A percentile compares a stretch with the other conserved stretches of the same genome.
These are phyloP conservation scores for Allacma fusca DNA, from an alignment of 2,888 invertebrate species.

Conservation along the genomic window DNA sequence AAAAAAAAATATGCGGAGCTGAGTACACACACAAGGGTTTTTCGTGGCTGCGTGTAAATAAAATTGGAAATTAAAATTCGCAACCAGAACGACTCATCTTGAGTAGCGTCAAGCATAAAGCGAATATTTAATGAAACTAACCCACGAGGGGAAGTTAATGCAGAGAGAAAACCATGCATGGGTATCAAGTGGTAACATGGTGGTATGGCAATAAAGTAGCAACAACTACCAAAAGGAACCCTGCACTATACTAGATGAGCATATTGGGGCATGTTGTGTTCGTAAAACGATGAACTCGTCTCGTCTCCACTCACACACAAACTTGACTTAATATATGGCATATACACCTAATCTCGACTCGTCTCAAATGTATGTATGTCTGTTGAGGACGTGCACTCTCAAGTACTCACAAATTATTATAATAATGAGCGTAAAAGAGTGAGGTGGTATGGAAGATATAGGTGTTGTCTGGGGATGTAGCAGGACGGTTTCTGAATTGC, in stretches of 20 bases:
- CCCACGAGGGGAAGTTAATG: background rate
- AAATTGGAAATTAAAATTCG: constrained; percentile 7
- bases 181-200: background rate
- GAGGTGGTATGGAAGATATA: background rate
- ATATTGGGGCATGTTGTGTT: constrained; percentile 21
- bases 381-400: background rate
- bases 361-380: background rate
- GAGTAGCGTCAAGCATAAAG: background rate
- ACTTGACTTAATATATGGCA: too few species aligned
- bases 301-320: background rate
- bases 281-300: constrained; percentile 10
- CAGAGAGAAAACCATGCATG: constrained; percentile 1
- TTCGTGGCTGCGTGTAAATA: background rate
- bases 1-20: too few species aligned
- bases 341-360: too few species aligned
- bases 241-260: background rate
- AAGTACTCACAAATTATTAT: background rate
- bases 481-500: constrained; percentile 11
- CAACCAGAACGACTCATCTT: constrained; percentile 1
- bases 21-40: too few species aligned
- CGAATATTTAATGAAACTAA: constrained; percentile 6
- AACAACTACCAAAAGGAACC: background rate
- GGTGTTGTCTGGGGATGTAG: background rate
- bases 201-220: background rate
- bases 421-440: background rate